Evolutionary conservation across 2,888 invertebrate species (phyloP), one percentile per base, ranked within the genome.

Genomic region (Apamea epomidion): DNA sequence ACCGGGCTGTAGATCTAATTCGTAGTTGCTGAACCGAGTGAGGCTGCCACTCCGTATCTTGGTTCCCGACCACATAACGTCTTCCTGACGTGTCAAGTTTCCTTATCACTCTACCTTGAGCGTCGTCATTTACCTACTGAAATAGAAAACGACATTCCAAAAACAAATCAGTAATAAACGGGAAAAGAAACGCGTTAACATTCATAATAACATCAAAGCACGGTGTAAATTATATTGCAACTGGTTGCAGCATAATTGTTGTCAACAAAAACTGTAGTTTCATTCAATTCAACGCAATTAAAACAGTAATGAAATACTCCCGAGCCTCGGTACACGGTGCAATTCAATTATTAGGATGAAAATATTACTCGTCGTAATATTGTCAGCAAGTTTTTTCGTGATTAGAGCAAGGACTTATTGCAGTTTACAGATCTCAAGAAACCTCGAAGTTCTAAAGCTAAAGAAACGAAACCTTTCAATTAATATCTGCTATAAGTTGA

Each of bases 241-340:
- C 54, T 73, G 58, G 42, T 62, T 21, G 25, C 65, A 37, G 18
- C 16, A 58, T 51, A 14, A 62, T 62, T 76, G 42, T 74, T 78
- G n/a, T 21, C 25, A 80, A 81, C 74, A 77, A 84, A 81, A 87
- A 72, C 79, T 76, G 74, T 77, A 45, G 64, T 79, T 78, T 48
- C 77, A 78, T 82, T 82, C 14, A 87, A 75, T 79, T 84, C 18
- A 81, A 80, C 58, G 68, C 73, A 78, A 84, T 86, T 77, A 76
- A 80, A 74, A 81, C 48, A 68, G 48, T 80, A 74, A 82, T 84
- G 12, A 84, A 87, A 87, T 74, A 51, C 42, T 76, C 79, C 45
- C 64, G 37, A 74, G 70, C 32, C 60, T 58, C 48, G 25, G 54
- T 25, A 42, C 29, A 25, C 75, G 58, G n/a, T 78, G 64, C 32